These are phyloP conservation scores for Sisor rabdophorus DNA, from an alignment of 2,113 vertebrate genomes.

Conservation along the genomic window DNA sequence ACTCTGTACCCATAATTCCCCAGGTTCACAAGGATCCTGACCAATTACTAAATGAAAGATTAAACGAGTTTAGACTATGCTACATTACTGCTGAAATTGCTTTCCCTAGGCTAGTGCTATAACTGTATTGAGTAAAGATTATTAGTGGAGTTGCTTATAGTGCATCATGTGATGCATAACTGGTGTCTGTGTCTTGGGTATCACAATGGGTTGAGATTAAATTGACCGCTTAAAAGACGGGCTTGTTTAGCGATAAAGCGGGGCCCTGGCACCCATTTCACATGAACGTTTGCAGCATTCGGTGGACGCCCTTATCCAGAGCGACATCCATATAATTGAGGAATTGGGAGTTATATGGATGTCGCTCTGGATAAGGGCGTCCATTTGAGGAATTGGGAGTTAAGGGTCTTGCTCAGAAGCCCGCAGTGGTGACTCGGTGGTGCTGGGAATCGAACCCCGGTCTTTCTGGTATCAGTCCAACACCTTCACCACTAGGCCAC, in stretches of 20 bases:
- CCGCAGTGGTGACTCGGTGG: too few species aligned
- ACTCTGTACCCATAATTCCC: not conserved
- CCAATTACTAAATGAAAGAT: not conserved
- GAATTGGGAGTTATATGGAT: too few species aligned
- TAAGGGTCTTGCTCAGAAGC: too few species aligned
- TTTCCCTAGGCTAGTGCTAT: not conserved
- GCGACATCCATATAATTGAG: too few species aligned
- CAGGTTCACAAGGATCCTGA: not conserved
- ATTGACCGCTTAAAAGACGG: slow-evolving; percentile 50
- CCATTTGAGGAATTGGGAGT: too few species aligned
- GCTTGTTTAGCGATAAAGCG: slow-evolving; percentile 45
- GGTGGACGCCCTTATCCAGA: too few species aligned
- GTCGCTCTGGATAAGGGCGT: too few species aligned
- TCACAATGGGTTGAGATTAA: slow-evolving; percentile 47
- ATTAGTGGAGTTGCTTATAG: not conserved
- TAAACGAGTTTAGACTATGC: not conserved
- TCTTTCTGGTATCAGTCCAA: too few species aligned
- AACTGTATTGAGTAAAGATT: not conserved
- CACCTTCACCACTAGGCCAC: too few species aligned
- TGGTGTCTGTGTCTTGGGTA: slow-evolving; percentile 37
- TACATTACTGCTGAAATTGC: too few species aligned
- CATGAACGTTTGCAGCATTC: too few species aligned
- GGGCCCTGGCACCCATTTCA: not conserved
- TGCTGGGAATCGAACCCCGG: too few species aligned
- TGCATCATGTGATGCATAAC: not conserved